Evolutionary conservation across 2,888 invertebrate genomes (phyloP), one percentile per base, ranked within the genome.

Genomic region (Agrochola lychnidis): DNA sequence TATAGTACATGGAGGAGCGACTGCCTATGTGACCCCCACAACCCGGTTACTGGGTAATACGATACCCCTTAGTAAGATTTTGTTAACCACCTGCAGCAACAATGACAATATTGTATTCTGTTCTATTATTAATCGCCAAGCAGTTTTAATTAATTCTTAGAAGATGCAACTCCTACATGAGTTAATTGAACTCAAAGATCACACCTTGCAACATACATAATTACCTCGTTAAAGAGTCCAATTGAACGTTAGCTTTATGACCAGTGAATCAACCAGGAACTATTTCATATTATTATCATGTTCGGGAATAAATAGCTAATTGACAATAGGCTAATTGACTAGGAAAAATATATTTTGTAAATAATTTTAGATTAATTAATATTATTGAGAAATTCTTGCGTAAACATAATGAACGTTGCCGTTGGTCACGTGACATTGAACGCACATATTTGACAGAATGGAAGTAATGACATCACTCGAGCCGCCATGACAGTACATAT

Each of bases 201-300:
- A 62, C 59, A 84, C 63, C 61, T 70, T 72, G 62, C 69, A 12
- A 83, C 70, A 63, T 42, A 53, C 57, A 19, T 73, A 85, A 85
- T 87, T 81, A 79, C 6, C 61, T 69, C 51, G 36, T 78, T 83
- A 87, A 85, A 67, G 59, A 70, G 4, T 56, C 59, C 71, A 87
- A 87, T 87, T 83, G 75, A 73, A 71, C 72, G 40, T 63, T 61
- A 45, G 25, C 71, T 57, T 69, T 16, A 22, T 14, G 45, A 48
- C 67, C 48, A 67, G 62, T 76, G 82, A 80, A 62, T 80, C 81
- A 84, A 63, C 68, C 19, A 64, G 14, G 36, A 64, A 57, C 36
- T 45, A 79, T 84, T 73, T 53, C 4, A 59, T 45, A 53, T 30
- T 30, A 40, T n/a, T 45, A 59, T 42, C 30, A 56, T 36, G 6